Percentiles rank a stretch among this genome's conserved stretches.
Evolutionary conservation across 1,140 invertebrate species (phyloP).

Genomic region (Nilaparvata lugens): DNA sequence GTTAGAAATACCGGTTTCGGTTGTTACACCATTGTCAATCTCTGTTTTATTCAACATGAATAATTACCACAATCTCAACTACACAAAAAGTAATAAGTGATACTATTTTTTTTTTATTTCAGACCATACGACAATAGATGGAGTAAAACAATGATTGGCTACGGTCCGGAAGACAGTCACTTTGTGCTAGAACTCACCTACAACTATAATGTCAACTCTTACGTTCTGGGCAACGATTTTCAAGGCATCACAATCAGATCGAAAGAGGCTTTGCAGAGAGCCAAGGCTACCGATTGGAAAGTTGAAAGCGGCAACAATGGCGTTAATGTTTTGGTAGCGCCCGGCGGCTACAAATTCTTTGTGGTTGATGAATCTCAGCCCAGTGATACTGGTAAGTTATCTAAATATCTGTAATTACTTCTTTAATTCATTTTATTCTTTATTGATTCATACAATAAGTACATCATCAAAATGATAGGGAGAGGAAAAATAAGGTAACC

Average conservation of each 20-base stretch:
- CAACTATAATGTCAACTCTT: conserved; percentile 86
- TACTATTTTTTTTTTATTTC: conserved; percentile 28
- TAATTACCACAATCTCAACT: too few species aligned
- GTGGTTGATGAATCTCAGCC: conserved; percentile 62
- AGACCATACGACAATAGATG: conserved; percentile 94
- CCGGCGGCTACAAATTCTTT: conserved; percentile 85
- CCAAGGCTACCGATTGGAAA: conserved; percentile 55
- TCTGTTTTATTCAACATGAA: too few species aligned
- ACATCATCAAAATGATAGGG: too few species aligned
- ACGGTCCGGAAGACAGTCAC: conserved; percentile 88
- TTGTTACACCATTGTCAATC: too few species aligned
- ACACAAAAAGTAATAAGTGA: too few species aligned
- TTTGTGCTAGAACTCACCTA: conserved; percentile 97
- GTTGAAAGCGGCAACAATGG: conserved; percentile 46
- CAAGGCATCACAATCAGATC: conserved; percentile 77
- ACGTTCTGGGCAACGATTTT: conserved; percentile 84
- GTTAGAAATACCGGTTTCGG: too few species aligned
- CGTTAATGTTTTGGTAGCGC: conserved; percentile 54
- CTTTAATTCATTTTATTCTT: not conserved
- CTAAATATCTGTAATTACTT: conserved; percentile 5
- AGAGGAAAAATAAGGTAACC: too few species aligned
- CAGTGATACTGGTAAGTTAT: conserved; percentile 44
- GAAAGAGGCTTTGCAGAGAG: conserved; percentile 61
- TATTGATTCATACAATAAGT: too few species aligned
- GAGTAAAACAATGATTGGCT: conserved; percentile 99